Conservation (phyloP, 2,113 vertebrate genomes). For the Myiozetetes cayanensis region DNA sequence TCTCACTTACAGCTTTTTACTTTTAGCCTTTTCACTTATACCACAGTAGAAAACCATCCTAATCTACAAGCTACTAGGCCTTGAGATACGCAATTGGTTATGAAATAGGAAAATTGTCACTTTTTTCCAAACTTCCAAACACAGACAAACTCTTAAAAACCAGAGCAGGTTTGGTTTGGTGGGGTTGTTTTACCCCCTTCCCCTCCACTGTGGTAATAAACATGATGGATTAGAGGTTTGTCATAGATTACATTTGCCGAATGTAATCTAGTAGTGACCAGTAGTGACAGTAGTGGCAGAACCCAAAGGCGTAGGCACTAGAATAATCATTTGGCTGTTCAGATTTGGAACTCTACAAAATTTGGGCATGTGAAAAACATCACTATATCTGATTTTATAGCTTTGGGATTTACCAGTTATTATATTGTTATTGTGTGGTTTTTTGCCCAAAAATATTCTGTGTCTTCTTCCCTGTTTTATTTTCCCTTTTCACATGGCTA, state of each 20-base stretch:
- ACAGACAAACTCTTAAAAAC: neutral
- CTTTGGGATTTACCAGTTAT: neutral
- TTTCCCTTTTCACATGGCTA: neutral
- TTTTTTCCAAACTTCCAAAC: neutral
- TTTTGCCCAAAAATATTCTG: neutral
- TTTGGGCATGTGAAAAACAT: neutral
- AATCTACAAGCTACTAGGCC: neutral
- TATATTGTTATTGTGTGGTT: neutral
- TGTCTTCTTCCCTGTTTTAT: neutral
- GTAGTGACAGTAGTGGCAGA: neutral
- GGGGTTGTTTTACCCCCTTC: neutral
- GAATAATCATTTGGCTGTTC: neutral
- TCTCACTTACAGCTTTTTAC: neutral
- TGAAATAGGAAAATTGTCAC: neutral
- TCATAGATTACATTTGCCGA: neutral
- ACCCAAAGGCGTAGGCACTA: rapidly evolving
- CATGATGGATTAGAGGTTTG: neutral
- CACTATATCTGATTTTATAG: neutral
- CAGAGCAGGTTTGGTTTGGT: neutral
- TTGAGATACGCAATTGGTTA: neutral
- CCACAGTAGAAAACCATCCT: neutral
- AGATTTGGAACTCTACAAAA: neutral
- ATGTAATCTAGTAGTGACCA: too few relatives aligned
- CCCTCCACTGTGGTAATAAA: neutral
- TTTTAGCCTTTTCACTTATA: neutral